Evolutionary conservation across 2,113 vertebrate genomes (phyloP).

Genomic region (Apodemus sylvaticus): DNA sequence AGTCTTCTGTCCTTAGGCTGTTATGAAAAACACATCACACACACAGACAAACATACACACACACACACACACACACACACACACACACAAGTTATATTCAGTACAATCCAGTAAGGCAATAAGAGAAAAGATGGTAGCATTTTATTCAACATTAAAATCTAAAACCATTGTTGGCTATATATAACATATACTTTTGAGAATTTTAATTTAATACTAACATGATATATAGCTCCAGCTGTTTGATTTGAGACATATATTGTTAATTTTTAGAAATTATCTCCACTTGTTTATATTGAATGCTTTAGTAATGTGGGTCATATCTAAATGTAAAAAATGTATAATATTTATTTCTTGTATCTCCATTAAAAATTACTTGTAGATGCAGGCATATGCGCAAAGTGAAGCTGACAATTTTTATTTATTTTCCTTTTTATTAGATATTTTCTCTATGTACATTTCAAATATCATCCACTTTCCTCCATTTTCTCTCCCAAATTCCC

Average conservation of each 20-base stretch:
- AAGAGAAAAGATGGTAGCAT: constrained; percentile 1
- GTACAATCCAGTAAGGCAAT: constrained; percentile 18
- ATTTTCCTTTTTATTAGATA: no score
- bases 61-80: not conserved
- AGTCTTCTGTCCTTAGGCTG: constrained; percentile 80
- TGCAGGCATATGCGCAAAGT: not conserved
- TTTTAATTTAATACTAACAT: constrained; percentile 13
- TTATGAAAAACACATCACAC: constrained; percentile 64
- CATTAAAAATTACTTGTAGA: not conserved
- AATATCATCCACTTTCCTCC: no score
- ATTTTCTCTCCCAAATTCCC: no score
- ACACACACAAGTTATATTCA: not conserved
- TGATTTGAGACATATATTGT: not conserved
- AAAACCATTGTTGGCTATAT: not conserved
- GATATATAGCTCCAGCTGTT: not conserved
- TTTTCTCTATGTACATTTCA: no score
- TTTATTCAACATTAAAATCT: constrained; percentile 24
- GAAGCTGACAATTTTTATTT: not conserved
- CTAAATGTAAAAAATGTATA: not conserved
- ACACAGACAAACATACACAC: not conserved
- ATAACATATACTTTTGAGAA: not conserved
- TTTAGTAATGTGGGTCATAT: constrained; percentile 18
- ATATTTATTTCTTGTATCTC: not conserved
- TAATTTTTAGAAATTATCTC: not conserved
- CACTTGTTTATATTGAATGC: not conserved